These are phyloP conservation scores for Cyrtorhinus lividipennis DNA, from an alignment of 1,140 invertebrate genomes.

Conservation along the genomic window DNA sequence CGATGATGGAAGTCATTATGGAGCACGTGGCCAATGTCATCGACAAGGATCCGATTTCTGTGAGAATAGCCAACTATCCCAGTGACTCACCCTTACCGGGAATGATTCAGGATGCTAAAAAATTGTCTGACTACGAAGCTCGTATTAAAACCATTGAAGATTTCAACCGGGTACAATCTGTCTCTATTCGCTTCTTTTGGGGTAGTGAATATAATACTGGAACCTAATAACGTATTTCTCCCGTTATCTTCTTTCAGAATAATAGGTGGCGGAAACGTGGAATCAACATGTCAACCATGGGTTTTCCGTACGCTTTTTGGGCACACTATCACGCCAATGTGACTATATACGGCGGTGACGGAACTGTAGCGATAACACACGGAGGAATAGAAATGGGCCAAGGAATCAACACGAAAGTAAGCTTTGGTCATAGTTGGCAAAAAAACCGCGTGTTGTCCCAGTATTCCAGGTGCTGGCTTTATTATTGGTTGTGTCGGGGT, in stretches of 20 bases:
- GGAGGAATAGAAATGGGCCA: constrained; percentile 76
- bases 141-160: constrained; percentile 37
- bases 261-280: constrained; percentile 69
- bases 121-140: constrained; percentile 42
- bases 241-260: too few relatives aligned
- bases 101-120: constrained; percentile 43
- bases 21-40: constrained; percentile 58
- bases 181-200: too few relatives aligned
- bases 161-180: constrained; percentile 38
- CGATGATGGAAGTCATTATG: constrained; percentile 60
- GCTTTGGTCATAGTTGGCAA: too few relatives aligned
- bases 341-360: constrained; percentile 58
- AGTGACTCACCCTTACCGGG: not conserved
- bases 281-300: constrained; percentile 49
- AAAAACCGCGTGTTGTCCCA: too few relatives aligned
- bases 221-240: too few relatives aligned
- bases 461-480: constrained; percentile 8
- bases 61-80: constrained; percentile 44
- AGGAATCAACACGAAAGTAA: constrained; percentile 58
- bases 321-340: constrained; percentile 48
- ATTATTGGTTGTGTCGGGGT: too few relatives aligned
- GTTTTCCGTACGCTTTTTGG: constrained; percentile 41
- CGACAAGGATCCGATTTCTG: constrained; percentile 49
- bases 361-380: constrained; percentile 56
- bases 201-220: too few relatives aligned